Base-by-base conservation (phyloP, 2,797 vertebrate species). In the Chaetophractus vellerosus region DNA sequence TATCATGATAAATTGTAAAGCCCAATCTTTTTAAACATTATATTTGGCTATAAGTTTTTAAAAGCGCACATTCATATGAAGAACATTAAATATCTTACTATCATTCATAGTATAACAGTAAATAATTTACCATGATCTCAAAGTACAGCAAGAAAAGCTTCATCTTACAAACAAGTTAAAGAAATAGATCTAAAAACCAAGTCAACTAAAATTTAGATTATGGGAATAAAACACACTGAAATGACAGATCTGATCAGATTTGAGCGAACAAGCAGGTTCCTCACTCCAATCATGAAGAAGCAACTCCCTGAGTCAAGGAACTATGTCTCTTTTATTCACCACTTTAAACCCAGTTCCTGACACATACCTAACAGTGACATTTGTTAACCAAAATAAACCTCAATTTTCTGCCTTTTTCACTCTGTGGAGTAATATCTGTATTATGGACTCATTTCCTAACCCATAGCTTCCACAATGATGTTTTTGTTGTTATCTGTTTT, bases 101-200 rank as follows among this genome's bases (percentile, higher is more conserved):
- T 24, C n/a, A 50, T 81, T 93, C 36, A 87, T 0, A 88, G 82
- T 11, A 91, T 94, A 96, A 84, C 8, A 83, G 18, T 66, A 81
- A 68, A 57, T 68, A 38, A 48, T 55, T 91, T 59, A 83, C 41
- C 5, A 63, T 57, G 21, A 72, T 55, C 28, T 95, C 61, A 50
- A 78, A 74, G 28, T 57, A 66, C 18, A 61, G n/a, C 81, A 91
- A 76, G 45, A 78, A 95, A 92, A 80, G 48, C 19, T 78, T 96
- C 28, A 69, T 15, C 14, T 75, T 76, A 72, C 1, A 57, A 57
- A 10, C 26, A 95, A 83, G 45, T 86, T 72, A 64, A 93, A 85
- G 76, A 88, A 85, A 87, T 0, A 88, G 33, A 48, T 9, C 55
- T 74, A 3, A 79, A 81, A 91, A 78, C 1, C 3, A 1, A 91